These are phyloP conservation scores for Melinaea marsaeus DNA, from an alignment of 2,888 invertebrate genomes.

Conservation along the genomic window DNA sequence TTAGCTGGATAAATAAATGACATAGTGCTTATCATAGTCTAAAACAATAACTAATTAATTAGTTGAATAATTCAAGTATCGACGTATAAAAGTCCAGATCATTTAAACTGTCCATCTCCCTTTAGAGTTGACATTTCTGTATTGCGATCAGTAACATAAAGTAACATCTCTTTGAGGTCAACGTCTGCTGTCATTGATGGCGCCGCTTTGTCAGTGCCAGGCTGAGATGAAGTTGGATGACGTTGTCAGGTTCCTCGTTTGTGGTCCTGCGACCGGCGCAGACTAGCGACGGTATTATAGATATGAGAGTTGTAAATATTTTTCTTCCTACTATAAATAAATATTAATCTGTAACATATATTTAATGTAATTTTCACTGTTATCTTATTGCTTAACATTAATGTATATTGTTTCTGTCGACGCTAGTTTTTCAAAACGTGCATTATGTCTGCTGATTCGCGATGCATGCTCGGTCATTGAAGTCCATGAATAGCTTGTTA, in stretches of 20 bases:
- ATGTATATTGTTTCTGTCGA: neutral
- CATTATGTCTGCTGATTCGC: constrained; percentile 38
- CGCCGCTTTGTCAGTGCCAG: constrained; percentile 64
- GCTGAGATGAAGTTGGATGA: constrained; percentile 52
- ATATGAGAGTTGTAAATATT: neutral
- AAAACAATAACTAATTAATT: neutral
- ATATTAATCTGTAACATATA: neutral
- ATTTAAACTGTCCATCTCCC: constrained; percentile 17
- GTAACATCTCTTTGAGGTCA: constrained; percentile 51
- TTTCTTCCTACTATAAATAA: neutral
- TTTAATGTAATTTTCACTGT: no score
- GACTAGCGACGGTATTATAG: constrained; percentile 36
- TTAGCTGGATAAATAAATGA: constrained; percentile 19
- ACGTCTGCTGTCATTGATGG: constrained; percentile 44
- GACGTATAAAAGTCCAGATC: neutral
- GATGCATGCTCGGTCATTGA: constrained; percentile 49
- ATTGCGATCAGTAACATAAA: constrained; percentile 44
- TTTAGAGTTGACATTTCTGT: constrained; percentile 26
- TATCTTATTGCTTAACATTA: no score
- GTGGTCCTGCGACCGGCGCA: constrained; percentile 37
- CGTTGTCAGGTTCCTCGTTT: constrained; percentile 48
- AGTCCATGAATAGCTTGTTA: constrained; percentile 65
- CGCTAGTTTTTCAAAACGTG: constrained; percentile 23
- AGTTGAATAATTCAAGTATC: neutral
- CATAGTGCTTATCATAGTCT: neutral